These are phyloP conservation scores for Sycophaga agraensis DNA, from an alignment of 1,140 invertebrate genomes.

Conservation along the genomic window DNA sequence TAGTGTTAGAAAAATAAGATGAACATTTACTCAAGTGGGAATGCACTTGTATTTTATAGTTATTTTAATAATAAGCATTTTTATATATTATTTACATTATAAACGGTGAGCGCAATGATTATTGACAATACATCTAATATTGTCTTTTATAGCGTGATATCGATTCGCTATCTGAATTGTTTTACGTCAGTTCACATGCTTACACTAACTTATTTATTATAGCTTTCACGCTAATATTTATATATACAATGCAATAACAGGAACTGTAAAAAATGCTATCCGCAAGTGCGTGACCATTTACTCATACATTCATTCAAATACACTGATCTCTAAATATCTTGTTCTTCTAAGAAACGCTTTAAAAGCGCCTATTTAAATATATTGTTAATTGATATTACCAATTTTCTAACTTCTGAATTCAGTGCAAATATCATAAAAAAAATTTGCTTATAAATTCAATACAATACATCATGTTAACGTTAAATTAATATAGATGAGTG, in stretches of 20 bases:
- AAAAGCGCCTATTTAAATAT: too few relatives aligned
- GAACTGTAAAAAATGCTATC: slow-evolving; percentile 37
- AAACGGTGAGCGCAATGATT: neutral
- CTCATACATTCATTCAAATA: slow-evolving; percentile 5
- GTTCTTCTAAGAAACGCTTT: too few relatives aligned
- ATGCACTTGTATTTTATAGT: slow-evolving; percentile 17
- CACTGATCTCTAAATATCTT: too few relatives aligned
- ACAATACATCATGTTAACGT: too few relatives aligned
- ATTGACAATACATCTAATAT: neutral
- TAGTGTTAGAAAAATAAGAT: neutral
- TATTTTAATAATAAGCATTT: slow-evolving; percentile 17
- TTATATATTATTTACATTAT: slow-evolving; percentile 13
- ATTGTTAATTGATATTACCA: too few relatives aligned
- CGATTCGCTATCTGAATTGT: neutral
- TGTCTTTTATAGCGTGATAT: neutral
- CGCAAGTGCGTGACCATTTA: slow-evolving; percentile 25
- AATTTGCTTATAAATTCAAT: slow-evolving; percentile 3
- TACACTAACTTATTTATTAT: neutral
- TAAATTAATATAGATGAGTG: too few relatives aligned
- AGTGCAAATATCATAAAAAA: too few relatives aligned
- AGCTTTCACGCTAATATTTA: slow-evolving; percentile 25
- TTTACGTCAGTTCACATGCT: neutral
- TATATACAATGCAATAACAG: slow-evolving; percentile 32
- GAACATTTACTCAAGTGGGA: slow-evolving; percentile 8
- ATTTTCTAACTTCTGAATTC: too few relatives aligned